These are phyloP conservation scores for Rhombomys opimus DNA, from an alignment of 2,113 vertebrate genomes.

Conservation along the genomic window DNA sequence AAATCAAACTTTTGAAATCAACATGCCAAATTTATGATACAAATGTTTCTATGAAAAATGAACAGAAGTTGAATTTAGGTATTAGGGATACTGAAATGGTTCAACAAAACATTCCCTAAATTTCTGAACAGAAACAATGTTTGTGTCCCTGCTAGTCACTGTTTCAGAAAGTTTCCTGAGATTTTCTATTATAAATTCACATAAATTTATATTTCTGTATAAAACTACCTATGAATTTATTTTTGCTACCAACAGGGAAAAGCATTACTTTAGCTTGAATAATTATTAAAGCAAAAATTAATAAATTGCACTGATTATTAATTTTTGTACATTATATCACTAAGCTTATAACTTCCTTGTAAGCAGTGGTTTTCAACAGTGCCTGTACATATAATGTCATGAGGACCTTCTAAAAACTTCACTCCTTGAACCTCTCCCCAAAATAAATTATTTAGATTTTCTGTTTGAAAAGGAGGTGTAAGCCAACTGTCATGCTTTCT, in stretches of 20 bases:
- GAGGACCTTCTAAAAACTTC: background rate
- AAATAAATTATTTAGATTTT: background rate
- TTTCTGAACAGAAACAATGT: conserved; percentile 40
- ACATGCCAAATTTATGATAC: background rate
- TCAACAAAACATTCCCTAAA: conserved; percentile 26
- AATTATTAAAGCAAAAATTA: conserved; percentile 44
- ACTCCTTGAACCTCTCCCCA: background rate
- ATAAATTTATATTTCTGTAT: conserved; percentile 42
- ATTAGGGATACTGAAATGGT: background rate
- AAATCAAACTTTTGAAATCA: conserved; percentile 44
- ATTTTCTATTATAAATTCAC: conserved; percentile 62
- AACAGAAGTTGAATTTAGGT: conserved; percentile 20
- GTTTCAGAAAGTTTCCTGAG: conserved; percentile 37
- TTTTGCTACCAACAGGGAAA: conserved; percentile 32
- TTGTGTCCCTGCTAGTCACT: conserved; percentile 1
- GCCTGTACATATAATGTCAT: background rate
- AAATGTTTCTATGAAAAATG: conserved; percentile 15
- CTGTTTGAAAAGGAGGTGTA: background rate
- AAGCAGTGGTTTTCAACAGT: background rate
- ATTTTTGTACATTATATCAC: conserved; percentile 22
- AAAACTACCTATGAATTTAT: conserved; percentile 54
- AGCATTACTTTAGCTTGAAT: conserved; percentile 34
- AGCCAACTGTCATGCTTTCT: background rate
- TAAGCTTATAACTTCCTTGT: conserved; percentile 2
- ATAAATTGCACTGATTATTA: background rate